Evolutionary conservation across 1,140 invertebrate species (phyloP), one percentile per base, ranked within the genome.

Genomic region (Sminthurides bifidus): DNA sequence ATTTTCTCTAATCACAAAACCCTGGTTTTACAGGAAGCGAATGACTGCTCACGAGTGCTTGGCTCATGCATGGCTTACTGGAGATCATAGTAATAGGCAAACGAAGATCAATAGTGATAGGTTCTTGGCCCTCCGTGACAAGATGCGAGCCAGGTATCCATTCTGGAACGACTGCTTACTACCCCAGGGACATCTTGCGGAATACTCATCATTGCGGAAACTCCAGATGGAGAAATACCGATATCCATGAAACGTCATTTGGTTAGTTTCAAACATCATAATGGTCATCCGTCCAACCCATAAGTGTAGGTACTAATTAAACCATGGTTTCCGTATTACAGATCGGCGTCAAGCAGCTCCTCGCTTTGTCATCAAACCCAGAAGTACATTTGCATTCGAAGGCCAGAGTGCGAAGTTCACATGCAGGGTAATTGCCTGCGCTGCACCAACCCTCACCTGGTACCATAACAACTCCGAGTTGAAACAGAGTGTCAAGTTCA

Each of bases 31-130:
- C 27, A 91, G 87, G 68, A 94, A 94, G 70, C 83, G 96, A 69
- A 85, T 98, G 87, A 98, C 91, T 19, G 91, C 95, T 0, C 92
- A 98, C 72, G 93, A 98, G 71, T 94, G 92, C 68, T 72, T 98
- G 1, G 74, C 92, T 53, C 96, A 99, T 77, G 73, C 89, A 26
- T 99, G 96, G 95, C 71, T 99, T 56, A 82, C 80, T 24, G 88
- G 88, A 41, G 87, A 90, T 68, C 77, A 85, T 61, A 83, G 80
- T 48, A 77, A 81, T 43, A 75, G 80, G 46, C 88, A 81, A 1
- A 79, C 81, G 67, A 76, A 81, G 65, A 56, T 65, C 29, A 91
- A 95, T 65, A 81, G 84, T 19, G 81, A 82, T 43, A 78, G 85
- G 67, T 96, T 95, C 73, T 76, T 87, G 61, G 81, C 81, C 46